These are phyloP conservation scores for Epinotia demarniana DNA, from an alignment of 2,888 invertebrate genomes.

Conservation along the genomic window DNA sequence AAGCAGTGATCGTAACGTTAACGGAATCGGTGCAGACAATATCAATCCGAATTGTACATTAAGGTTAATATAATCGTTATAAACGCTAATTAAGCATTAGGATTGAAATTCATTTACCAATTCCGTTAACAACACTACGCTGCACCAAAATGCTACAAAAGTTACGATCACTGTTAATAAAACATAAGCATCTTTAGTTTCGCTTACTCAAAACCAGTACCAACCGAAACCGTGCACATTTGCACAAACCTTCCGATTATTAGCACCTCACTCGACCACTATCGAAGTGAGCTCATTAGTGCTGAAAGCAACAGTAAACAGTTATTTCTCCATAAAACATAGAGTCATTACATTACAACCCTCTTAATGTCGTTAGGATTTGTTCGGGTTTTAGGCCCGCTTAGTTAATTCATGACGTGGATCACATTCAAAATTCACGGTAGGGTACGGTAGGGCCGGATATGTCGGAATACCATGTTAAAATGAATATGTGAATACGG, in stretches of 20 bases:
- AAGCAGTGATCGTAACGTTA: too few relatives aligned
- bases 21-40: too few relatives aligned
- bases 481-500: background rate
- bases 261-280: background rate
- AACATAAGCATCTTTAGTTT: background rate
- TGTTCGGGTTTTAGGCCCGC: conserved; percentile 29
- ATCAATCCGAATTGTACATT: too few relatives aligned
- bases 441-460: background rate
- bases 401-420: conserved; percentile 30
- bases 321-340: conserved; percentile 41
- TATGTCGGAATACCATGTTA: background rate
- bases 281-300: conserved; percentile 35
- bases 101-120: too few relatives aligned
- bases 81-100: too few relatives aligned
- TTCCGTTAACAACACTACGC: too few relatives aligned
- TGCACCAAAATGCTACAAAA: too few relatives aligned
- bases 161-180: too few relatives aligned
- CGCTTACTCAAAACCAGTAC: background rate
- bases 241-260: background rate
- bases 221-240: background rate
- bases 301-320: conserved; percentile 33
- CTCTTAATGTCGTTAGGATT: conserved; percentile 42
- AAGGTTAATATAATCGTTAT: too few relatives aligned
- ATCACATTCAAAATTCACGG: conserved; percentile 3
- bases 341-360: conserved; percentile 38